These are phyloP conservation scores for Trissolcus brochymenae DNA, from an alignment of 2,888 invertebrate genomes.

Conservation along the genomic window DNA sequence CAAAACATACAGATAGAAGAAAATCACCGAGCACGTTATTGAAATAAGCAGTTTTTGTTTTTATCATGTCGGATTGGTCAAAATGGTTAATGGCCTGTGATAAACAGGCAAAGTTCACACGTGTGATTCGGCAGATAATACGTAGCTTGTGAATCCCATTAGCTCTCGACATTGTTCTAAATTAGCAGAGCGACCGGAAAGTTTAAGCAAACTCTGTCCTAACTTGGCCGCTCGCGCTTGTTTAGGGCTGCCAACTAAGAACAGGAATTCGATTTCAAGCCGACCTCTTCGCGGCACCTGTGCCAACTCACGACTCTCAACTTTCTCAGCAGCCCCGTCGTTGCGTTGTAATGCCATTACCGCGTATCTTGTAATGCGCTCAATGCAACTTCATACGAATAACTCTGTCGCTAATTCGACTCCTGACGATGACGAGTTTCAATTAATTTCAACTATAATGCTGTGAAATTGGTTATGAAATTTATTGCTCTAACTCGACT, in stretches of 20 bases:
- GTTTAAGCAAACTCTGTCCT: constrained; percentile 22
- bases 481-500: constrained; percentile 1
- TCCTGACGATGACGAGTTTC: constrained; percentile 14
- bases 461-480: constrained; percentile 1
- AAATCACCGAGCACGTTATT: not conserved
- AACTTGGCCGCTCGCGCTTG: constrained; percentile 35
- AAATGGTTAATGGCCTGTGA: constrained; percentile 48
- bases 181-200: constrained; percentile 35
- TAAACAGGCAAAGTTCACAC: constrained; percentile 36
- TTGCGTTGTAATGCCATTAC: constrained; percentile 25
- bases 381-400: constrained; percentile 24
- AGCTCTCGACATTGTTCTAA: constrained; percentile 30
- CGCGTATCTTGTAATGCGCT: constrained; percentile 28
- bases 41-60: constrained; percentile 15
- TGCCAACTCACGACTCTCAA: constrained; percentile 22
- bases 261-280: constrained; percentile 35
- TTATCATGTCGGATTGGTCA: constrained; percentile 29
- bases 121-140: constrained; percentile 30
- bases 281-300: constrained; percentile 45
- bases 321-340: not conserved
- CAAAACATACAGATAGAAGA: constrained; percentile 15
- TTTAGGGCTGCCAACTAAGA: constrained; percentile 34
- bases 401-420: constrained; percentile 10
- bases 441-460: constrained; percentile 3
- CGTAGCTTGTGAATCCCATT: constrained; percentile 43